A percentile compares a stretch with the other conserved stretches of the same genome.
Evolutionary conservation across 1,140 invertebrate species (phyloP).

Genomic region (Drepana arcuata): DNA sequence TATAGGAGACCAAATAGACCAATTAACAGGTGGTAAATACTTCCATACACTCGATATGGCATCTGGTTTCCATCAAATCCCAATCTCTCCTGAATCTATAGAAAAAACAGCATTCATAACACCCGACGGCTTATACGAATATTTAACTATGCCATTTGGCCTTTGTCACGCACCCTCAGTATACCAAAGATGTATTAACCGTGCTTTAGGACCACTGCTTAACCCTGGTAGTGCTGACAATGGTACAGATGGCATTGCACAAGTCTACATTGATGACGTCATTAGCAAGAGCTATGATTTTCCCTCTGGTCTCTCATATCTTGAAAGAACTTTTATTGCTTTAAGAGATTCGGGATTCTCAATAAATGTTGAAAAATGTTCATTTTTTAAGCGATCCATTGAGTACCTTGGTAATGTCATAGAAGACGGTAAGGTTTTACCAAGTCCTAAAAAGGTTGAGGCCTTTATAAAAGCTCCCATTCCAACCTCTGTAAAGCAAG

Average conservation of each 20-base stretch:
- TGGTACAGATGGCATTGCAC: background rate
- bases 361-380: constrained; percentile 21
- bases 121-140: constrained; percentile 20
- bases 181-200: constrained; percentile 25
- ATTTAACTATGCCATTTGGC: constrained; percentile 20
- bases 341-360: constrained; percentile 24
- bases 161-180: constrained; percentile 14
- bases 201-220: constrained; percentile 6
- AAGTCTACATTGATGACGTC: constrained; percentile 10
- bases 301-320: constrained; percentile 10
- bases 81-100: constrained; percentile 32
- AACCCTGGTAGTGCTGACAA: constrained; percentile 1
- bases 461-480: constrained; percentile 20
- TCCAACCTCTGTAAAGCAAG: constrained; percentile 26
- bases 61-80: constrained; percentile 39
- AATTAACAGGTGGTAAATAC: constrained; percentile 2
- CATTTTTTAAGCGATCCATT: constrained; percentile 25
- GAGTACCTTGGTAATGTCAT: constrained; percentile 30
- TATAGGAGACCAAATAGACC: constrained; percentile 16
- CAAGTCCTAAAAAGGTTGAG: constrained; percentile 24
- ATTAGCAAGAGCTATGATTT: constrained; percentile 5
- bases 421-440: constrained; percentile 17
- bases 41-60: constrained; percentile 13
- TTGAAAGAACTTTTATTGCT: constrained; percentile 21
- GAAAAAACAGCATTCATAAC: constrained; percentile 68